These are phyloP conservation scores for Psilanteris sp. DNA, from an alignment of 1,140 invertebrate genomes.

Conservation along the genomic window DNA sequence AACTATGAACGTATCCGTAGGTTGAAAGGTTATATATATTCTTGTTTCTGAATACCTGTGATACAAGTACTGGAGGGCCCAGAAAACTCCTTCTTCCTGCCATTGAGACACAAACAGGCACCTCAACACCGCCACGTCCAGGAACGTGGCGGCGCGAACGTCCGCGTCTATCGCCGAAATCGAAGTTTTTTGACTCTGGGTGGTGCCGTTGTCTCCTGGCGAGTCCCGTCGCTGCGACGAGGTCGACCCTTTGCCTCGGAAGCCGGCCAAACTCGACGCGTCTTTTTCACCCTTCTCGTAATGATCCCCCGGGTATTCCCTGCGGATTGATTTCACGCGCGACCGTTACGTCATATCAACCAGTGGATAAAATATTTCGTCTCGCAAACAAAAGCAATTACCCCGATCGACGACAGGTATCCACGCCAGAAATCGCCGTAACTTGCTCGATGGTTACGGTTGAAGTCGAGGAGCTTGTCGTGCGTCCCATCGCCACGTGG, in stretches of 20 bases:
- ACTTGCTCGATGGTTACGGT: slow-evolving; percentile 79
- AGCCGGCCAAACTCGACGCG: slow-evolving; percentile 23
- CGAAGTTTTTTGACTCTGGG: slow-evolving; percentile 58
- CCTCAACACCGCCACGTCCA: slow-evolving; percentile 96
- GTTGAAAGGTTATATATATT: no score
- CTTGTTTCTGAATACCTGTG: slow-evolving; percentile 89
- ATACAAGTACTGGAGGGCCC: slow-evolving; percentile 96
- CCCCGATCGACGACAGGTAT: slow-evolving; percentile 80
- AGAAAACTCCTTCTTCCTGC: slow-evolving; percentile 98
- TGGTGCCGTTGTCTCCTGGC: slow-evolving; percentile 52
- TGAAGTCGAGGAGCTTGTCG: slow-evolving; percentile 75
- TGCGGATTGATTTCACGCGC: no score
- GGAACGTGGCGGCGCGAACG: slow-evolving; percentile 92
- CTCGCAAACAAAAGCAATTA: no score
- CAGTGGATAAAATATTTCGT: no score
- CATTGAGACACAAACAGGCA: slow-evolving; percentile 98
- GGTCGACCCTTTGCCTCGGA: slow-evolving; percentile 55
- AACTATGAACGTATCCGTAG: no score
- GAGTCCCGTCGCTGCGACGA: slow-evolving; percentile 52
- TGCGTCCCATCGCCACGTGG: slow-evolving; percentile 81
- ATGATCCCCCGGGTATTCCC: slow-evolving; percentile 66
- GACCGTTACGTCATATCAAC: no score
- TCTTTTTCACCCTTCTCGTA: slow-evolving; percentile 64
- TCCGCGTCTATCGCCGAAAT: slow-evolving; percentile 77
- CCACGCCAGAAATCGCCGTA: slow-evolving; percentile 76